These are phyloP conservation scores for Corythoichthys intestinalis DNA, from an alignment of 2,113 vertebrate species.

Conservation along the genomic window DNA sequence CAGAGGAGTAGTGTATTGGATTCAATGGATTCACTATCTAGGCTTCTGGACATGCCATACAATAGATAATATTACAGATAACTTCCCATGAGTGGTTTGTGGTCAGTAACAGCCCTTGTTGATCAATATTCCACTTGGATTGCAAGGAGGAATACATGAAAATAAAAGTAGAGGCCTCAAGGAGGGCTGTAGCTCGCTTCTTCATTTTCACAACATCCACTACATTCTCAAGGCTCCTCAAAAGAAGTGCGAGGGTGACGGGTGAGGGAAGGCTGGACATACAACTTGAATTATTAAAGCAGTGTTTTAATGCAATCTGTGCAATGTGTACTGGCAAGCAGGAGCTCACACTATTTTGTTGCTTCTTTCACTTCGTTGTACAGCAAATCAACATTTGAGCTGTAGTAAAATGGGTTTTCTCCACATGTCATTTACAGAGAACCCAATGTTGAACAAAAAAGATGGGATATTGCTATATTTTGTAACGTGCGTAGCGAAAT, in stretches of 20 bases:
- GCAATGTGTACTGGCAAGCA: neutral
- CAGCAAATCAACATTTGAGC: neutral
- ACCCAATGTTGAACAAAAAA: neutral
- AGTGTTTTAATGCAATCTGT: constrained; percentile 7
- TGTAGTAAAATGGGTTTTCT: neutral
- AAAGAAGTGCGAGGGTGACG: neutral
- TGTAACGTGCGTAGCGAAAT: neutral
- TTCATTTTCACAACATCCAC: constrained; percentile 3
- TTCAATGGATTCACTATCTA: too few species aligned
- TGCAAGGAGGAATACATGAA: neutral
- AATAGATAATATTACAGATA: neutral
- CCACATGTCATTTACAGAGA: neutral
- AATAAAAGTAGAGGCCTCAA: neutral
- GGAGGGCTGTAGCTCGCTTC: neutral
- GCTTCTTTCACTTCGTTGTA: neutral
- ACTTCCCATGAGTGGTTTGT: neutral
- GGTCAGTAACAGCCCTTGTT: neutral
- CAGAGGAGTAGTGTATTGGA: too few species aligned
- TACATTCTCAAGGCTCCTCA: neutral
- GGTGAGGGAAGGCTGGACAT: neutral
- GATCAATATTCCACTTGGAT: neutral
- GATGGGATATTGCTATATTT: neutral
- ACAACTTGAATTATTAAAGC: constrained; percentile 19
- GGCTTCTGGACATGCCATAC: neutral
- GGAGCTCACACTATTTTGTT: neutral